Conservation (phyloP, 2,888 invertebrate species). For the Syritta pipiens region DNA sequence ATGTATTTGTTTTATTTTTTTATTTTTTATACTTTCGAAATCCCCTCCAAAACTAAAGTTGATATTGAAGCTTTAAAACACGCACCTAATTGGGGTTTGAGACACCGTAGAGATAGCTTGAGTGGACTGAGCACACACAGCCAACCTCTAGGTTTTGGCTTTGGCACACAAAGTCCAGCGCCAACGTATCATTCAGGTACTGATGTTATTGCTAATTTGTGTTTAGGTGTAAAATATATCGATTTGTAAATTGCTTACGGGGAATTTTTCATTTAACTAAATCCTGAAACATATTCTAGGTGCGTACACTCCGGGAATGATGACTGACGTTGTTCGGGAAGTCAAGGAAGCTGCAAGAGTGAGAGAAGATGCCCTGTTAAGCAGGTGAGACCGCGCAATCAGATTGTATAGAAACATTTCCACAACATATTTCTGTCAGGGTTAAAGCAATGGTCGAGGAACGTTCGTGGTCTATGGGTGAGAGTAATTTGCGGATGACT, state of each 20-base stretch:
- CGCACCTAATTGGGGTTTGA: constrained; percentile 81
- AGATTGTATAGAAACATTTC: not conserved
- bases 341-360: constrained; percentile 86
- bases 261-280: not conserved
- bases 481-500: constrained; percentile 77
- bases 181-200: constrained; percentile 80
- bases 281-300: constrained; percentile 71
- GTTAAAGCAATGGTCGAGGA: constrained; percentile 79
- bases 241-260: no score
- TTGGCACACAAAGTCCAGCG: constrained; percentile 80
- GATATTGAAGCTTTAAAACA: constrained; percentile 83
- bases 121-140: constrained; percentile 80
- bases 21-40: constrained; percentile 55
- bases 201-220: constrained; percentile 60
- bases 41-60: constrained; percentile 75
- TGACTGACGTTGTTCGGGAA: constrained; percentile 86
- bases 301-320: constrained; percentile 85
- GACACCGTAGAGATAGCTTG: constrained; percentile 80
- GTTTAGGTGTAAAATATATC: no score
- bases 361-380: constrained; percentile 85
- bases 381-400: constrained; percentile 72
- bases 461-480: constrained; percentile 78
- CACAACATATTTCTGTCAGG: constrained; percentile 65
- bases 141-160: constrained; percentile 79
- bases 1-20: constrained; percentile 68